Base-by-base conservation (phyloP, 1,140 invertebrate species). In the Caenorhabditis inopinata region DNA sequence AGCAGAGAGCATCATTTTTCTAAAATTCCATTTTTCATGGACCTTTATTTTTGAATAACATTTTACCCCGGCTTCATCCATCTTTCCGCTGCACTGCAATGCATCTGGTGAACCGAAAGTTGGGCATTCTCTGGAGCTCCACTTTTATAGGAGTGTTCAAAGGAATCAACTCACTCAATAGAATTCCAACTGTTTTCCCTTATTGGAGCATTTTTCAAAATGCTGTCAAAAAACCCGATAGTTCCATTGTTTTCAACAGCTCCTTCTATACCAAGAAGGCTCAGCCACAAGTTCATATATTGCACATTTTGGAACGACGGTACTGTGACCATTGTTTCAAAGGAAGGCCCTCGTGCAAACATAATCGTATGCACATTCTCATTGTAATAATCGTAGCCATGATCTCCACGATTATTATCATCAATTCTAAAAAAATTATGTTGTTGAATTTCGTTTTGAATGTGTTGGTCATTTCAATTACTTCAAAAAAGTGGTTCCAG, bases 281-380 rank as follows among this genome's bases (percentile, higher is more conserved):
- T 21, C 68, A 82, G 49, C 38, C 80, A 85, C 14, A 85, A 76
- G 48, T 85, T 85, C 48, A 84, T 79, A 18, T 85, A 74, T 47
- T 85, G 84, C 45, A 85, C 76, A 53, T 85, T 85, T 74, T 85
- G 84, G 76, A 84, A 85, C 9, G 84, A 78, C n/a, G 79, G 84
- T 58, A 85, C 47, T 7, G 42, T 68, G 23, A 76, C 42, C 12
- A 74, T 77, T 35, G 45, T 27, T 48, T 78, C 78, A 32, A 85
- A 74, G 7, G 58, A 77, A 42, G 85, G 83, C 1, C 85, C 85
- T 25, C 46, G 35, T 27, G 77, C 84, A 45, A 83, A 80, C 46
- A 86, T 85, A 23, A 86, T 76, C 29, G 85, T 83, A 38, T 80
- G 51, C 85, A 85, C 86, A 23, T 68, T 78, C 48, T 73, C 25